Conservation (phyloP, 2,797 vertebrate species). For the Sebastes aleutianus region DNA sequence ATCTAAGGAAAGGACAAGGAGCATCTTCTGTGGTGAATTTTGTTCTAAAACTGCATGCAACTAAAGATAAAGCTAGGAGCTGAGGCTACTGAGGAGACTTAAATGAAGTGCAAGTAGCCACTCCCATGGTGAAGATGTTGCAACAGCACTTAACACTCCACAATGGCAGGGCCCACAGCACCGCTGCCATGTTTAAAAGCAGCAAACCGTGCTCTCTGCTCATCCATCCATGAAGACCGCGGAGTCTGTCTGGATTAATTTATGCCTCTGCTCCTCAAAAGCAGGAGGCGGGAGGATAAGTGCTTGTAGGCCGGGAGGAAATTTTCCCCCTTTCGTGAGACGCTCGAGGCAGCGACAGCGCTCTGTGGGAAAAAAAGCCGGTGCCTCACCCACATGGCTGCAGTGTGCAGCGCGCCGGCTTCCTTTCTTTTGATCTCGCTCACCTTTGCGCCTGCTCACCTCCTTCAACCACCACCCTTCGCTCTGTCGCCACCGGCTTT, state of each 20-base stretch:
- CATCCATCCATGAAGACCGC: conserved; percentile 28
- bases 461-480: conserved; percentile 21
- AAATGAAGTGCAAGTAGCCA: conserved; percentile 46
- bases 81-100: neutral
- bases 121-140: conserved; percentile 55
- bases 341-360: conserved; percentile 27
- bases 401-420: conserved; percentile 60
- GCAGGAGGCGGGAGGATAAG: conserved; percentile 29
- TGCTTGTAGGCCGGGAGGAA: conserved; percentile 1
- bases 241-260: conserved; percentile 36
- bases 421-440: conserved; percentile 16
- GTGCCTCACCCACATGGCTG: conserved; percentile 81
- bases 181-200: neutral
- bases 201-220: conserved; percentile 32
- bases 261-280: conserved; percentile 28
- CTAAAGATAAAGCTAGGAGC: neutral
- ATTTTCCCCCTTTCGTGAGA: conserved; percentile 2
- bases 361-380: conserved; percentile 45
- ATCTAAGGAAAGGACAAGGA: neutral
- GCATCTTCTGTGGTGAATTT: neutral
- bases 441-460: conserved; percentile 26
- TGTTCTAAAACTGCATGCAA: neutral
- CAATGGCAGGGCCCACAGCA: conserved; percentile 19
- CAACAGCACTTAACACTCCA: conserved; percentile 40
- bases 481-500: conserved; percentile 23